Base-by-base conservation (phyloP, 2,113 vertebrate genomes). In the Crotophaga sulcirostris region DNA sequence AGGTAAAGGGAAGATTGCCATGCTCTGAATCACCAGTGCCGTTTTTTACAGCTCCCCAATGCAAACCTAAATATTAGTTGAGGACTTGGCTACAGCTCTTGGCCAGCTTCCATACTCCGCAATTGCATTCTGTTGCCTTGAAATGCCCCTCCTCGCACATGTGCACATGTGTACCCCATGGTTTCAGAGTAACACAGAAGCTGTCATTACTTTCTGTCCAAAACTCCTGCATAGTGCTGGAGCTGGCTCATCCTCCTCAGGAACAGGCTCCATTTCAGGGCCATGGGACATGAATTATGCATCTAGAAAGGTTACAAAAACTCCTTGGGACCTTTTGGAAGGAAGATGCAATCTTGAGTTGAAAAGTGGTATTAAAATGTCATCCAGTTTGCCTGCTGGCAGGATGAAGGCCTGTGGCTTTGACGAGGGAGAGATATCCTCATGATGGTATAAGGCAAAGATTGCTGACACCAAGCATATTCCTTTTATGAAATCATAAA, bases 401-500 rank as follows among this genome's bases (percentile, higher is more conserved):
- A 3, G 7, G 14, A 79, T 84, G 56, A 77, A 63, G 47, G 56
- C 62, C 59, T 82, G 47, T 69, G 73, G 47, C 63, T 94, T 91
- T 73, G 62, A 75, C 73, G 82, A 54, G 74, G 55, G 64, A 94
- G 84, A 82, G 31, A 33, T 81, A 58, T 81, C 74, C 64, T 97
- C 4, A 0, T 75, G 85, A 77, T 82, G 67, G 38, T 64, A 11
- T 69, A 76, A 80, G 56, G 56, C 73, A 89, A 84, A 94, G 63
- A 87, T 38, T 96, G 90, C 93, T 34, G 72, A 93, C 76, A 81
- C 52, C 82, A 91, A 90, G 83, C 62, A 91, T 92, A 93, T 95
- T 94, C 80, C 73, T 87, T 92, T 89, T 94, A 93, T 81, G 89
- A 95, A 94, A 60, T 80, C 75, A 93, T 96, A 95, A 97, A 97